Conservation (phyloP, 1,140 invertebrate genomes). For the Metaphire vulgaris region DNA sequence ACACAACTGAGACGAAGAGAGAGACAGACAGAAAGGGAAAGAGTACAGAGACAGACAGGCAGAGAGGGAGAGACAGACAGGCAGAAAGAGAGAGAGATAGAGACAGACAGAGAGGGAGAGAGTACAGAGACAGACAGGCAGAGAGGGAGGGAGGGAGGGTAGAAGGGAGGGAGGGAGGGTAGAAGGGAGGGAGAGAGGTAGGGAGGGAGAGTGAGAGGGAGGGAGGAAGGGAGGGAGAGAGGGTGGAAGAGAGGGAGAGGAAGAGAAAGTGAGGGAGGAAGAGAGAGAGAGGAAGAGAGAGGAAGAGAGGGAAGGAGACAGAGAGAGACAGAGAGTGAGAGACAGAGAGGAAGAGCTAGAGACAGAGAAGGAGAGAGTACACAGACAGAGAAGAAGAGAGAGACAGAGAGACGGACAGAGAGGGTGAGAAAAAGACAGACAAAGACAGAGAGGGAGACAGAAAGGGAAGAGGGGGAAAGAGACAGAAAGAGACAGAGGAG, state of each 20-base stretch:
- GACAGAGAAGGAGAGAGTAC: not conserved
- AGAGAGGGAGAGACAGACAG: not conserved
- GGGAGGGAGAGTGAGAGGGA: not conserved
- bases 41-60: not conserved
- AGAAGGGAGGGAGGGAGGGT: not conserved
- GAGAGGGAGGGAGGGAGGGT: not conserved
- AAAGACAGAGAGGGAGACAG: not conserved
- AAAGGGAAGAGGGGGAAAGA: not conserved
- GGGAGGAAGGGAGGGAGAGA: not conserved
- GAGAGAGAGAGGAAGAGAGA: not conserved
- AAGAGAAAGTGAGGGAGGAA: not conserved
- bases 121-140: not conserved
- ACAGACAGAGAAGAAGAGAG: not conserved
- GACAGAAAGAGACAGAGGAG: too few species aligned
- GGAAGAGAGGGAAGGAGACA: not conserved
- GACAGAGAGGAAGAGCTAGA: not conserved
- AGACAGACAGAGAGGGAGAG: not conserved
- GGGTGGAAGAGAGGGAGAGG: not conserved
- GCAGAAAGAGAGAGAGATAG: not conserved
- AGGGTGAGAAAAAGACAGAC: not conserved
- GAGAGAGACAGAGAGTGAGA: not conserved
- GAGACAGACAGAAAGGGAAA: too few species aligned
- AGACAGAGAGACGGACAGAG: not conserved
- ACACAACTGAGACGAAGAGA: too few species aligned
- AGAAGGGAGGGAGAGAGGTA: not conserved